Percentiles rank a stretch among this genome's conserved stretches.
phyloP scores from a whole-genome alignment of 1,140 invertebrate genomes.

The Mya arenaria region DNA sequence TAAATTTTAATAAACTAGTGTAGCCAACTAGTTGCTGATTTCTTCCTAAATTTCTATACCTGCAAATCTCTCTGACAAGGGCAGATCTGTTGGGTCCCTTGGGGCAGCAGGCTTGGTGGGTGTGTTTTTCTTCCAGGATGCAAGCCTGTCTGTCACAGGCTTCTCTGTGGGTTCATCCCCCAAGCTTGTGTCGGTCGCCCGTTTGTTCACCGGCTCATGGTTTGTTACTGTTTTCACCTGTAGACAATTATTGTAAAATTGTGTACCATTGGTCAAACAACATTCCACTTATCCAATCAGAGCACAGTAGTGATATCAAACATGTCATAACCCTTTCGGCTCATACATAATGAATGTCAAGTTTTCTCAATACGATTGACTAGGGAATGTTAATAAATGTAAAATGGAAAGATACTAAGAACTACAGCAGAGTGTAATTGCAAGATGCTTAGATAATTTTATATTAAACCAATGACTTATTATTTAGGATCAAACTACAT shows the following conservation, averaged over 20 bases:
- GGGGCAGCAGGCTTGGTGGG: slow-evolving; percentile 27
- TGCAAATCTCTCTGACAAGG: slow-evolving; percentile 50
- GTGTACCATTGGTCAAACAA: neutral
- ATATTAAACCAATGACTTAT: no score
- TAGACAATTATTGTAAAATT: slow-evolving; percentile 5
- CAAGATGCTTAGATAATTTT: no score
- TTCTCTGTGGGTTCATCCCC: slow-evolving; percentile 64
- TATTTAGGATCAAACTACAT: no score
- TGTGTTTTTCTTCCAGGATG: slow-evolving; percentile 59
- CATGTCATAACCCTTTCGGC: no score
- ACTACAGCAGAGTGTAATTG: no score
- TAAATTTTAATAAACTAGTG: no score
- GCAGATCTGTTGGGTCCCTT: slow-evolving; percentile 55
- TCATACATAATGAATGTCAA: no score
- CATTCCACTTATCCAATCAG: neutral
- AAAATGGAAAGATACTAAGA: no score
- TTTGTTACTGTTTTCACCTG: slow-evolving; percentile 36
- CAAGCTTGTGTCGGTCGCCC: slow-evolving; percentile 32
- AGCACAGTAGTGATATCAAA: no score
- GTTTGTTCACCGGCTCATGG: slow-evolving; percentile 45
- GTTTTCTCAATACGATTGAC: no score
- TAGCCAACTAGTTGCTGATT: no score
- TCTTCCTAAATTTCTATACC: slow-evolving; percentile 25
- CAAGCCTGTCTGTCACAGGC: slow-evolving; percentile 65
- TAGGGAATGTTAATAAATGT: no score